Evolutionary conservation across 2,113 vertebrate species (phyloP).

Genomic region (Vimba vimba): DNA sequence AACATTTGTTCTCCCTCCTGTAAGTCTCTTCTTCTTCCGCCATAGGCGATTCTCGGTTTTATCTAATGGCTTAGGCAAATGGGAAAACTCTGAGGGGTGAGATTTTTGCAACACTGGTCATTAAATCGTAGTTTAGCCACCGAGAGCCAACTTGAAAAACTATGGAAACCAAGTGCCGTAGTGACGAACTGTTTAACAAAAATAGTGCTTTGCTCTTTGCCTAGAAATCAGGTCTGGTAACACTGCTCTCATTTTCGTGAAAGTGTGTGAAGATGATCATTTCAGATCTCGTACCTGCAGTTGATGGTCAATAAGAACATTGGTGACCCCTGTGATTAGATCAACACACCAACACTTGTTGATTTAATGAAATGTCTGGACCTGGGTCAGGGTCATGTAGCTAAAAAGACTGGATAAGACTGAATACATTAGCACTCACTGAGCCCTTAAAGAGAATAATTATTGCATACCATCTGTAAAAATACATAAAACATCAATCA

Average conservation of each 20-base stretch:
- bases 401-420: conserved; percentile 11
- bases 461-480: background rate
- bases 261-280: conserved; percentile 27
- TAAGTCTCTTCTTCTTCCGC: background rate
- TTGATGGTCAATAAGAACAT: conserved; percentile 25
- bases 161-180: background rate
- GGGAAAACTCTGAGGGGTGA: background rate
- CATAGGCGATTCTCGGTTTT: background rate
- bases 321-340: background rate
- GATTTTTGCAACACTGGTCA: conserved; percentile 5
- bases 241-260: background rate
- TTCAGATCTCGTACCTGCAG: background rate
- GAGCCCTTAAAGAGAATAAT: background rate
- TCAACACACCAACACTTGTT: conserved; percentile 8
- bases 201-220: background rate
- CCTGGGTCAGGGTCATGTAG: conserved; percentile 4
- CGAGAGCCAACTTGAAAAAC: background rate
- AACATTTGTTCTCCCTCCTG: conserved; percentile 15
- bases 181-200: background rate
- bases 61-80: conserved; percentile 35
- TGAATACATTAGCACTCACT: background rate
- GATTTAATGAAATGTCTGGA: conserved; percentile 13
- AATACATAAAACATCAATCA: conserved; percentile 1
- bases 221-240: conserved; percentile 5
- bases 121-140: conserved; percentile 9